phyloP scores from a whole-genome alignment of 1,140 invertebrate genomes.

The Drosophila elegans region DNA sequence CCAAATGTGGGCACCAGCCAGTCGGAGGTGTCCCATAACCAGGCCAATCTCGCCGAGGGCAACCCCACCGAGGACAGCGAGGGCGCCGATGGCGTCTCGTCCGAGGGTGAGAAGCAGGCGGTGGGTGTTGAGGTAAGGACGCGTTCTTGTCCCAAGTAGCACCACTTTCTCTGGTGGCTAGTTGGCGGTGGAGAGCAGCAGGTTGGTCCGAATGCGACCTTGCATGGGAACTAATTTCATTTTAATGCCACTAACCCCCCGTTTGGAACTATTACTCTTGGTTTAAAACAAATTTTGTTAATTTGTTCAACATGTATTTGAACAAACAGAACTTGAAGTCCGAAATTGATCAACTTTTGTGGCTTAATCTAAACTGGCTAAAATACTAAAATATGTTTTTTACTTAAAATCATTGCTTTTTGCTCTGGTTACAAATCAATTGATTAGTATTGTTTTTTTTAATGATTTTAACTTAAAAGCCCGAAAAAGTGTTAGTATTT shows the following conservation, averaged over 20 bases:
- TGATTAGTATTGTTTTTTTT: too few relatives aligned
- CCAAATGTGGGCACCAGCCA: constrained; percentile 78
- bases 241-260: not conserved
- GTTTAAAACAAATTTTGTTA: not conserved
- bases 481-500: too few relatives aligned
- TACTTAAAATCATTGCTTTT: too few relatives aligned
- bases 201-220: not conserved
- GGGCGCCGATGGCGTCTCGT: constrained; percentile 85
- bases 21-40: constrained; percentile 73
- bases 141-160: not conserved
- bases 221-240: not conserved
- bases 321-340: too few relatives aligned
- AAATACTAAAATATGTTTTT: too few relatives aligned
- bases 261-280: not conserved
- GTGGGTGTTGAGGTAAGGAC: constrained; percentile 85
- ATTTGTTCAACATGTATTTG: too few relatives aligned
- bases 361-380: too few relatives aligned
- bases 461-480: too few relatives aligned
- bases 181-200: not conserved
- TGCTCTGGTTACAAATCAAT: too few relatives aligned
- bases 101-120: constrained; percentile 87
- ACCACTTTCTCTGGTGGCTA: not conserved
- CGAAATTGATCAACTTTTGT: too few relatives aligned
- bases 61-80: constrained; percentile 79
- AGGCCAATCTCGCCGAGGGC: constrained; percentile 62